phyloP scores from a whole-genome alignment of 2,888 invertebrate species.

The Crepidodera aurea region DNA sequence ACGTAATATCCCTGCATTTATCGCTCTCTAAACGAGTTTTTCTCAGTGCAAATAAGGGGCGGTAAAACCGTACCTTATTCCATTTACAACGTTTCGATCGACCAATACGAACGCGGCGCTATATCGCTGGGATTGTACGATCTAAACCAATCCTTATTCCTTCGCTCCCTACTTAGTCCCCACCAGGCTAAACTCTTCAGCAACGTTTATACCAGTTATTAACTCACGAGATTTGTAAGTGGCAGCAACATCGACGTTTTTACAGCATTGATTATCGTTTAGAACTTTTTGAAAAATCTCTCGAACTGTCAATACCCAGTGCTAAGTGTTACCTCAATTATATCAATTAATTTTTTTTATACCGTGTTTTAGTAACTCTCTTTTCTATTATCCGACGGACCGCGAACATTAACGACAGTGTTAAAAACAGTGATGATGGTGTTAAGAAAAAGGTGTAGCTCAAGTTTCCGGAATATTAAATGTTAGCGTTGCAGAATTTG shows the following conservation, averaged over 20 bases:
- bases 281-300: slow-evolving; percentile 15
- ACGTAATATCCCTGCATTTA: slow-evolving; percentile 56
- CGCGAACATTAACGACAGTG: slow-evolving; percentile 7
- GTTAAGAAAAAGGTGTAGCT: background rate
- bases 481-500: slow-evolving; percentile 33
- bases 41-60: slow-evolving; percentile 54
- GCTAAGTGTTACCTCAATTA: background rate
- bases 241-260: slow-evolving; percentile 51
- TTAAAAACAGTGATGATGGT: slow-evolving; percentile 22
- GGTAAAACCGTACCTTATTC: slow-evolving; percentile 49
- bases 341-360: background rate
- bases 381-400: slow-evolving; percentile 9
- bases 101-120: slow-evolving; percentile 49
- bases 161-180: slow-evolving; percentile 44
- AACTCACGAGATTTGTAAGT: slow-evolving; percentile 58
- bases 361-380: background rate
- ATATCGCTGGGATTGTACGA: slow-evolving; percentile 39
- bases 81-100: slow-evolving; percentile 52
- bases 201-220: slow-evolving; percentile 54
- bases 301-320: background rate
- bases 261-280: slow-evolving; percentile 23
- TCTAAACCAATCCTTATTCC: slow-evolving; percentile 46
- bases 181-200: slow-evolving; percentile 36
- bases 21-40: slow-evolving; percentile 53
- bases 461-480: slow-evolving; percentile 28